phyloP scores from a whole-genome alignment of 2,797 vertebrate species.

The Alosa sapidissima region DNA sequence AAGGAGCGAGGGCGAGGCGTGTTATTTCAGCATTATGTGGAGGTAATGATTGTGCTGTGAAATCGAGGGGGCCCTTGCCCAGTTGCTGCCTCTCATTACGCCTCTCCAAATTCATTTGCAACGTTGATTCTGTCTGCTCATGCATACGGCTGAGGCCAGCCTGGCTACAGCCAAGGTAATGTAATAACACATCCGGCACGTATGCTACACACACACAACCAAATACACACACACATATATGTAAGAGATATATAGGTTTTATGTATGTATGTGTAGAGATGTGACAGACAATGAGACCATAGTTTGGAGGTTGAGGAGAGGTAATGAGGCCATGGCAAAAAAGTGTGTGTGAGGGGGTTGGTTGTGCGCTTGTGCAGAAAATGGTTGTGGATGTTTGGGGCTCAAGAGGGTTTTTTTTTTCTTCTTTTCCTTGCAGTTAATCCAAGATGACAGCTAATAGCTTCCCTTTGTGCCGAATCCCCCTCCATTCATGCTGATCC shows the following conservation, averaged over 20 bases:
- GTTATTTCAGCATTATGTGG: constrained; percentile 57
- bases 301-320: neutral
- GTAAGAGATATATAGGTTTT: neutral
- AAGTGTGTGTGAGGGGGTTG: neutral
- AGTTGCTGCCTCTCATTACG: constrained; percentile 73
- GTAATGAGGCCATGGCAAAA: neutral
- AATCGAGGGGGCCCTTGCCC: constrained; percentile 69
- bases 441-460: constrained; percentile 49
- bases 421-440: constrained; percentile 32
- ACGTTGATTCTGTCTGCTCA: constrained; percentile 71
- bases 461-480: constrained; percentile 41
- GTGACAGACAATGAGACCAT: neutral
- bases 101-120: constrained; percentile 80
- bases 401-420: neutral
- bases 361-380: neutral
- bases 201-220: neutral
- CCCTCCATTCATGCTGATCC: constrained; percentile 46
- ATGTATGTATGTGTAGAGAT: neutral
- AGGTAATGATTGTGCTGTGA: constrained; percentile 79
- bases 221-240: neutral
- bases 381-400: neutral
- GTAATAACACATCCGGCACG: constrained; percentile 8
- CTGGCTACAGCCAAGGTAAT: constrained; percentile 41
- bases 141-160: constrained; percentile 63
- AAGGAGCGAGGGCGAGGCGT: neutral